A percentile compares a stretch with the other conserved stretches of the same genome.
These are phyloP conservation scores for Bombus vancouverensis DNA, from an alignment of 1,140 invertebrate species.

Conservation along the genomic window DNA sequence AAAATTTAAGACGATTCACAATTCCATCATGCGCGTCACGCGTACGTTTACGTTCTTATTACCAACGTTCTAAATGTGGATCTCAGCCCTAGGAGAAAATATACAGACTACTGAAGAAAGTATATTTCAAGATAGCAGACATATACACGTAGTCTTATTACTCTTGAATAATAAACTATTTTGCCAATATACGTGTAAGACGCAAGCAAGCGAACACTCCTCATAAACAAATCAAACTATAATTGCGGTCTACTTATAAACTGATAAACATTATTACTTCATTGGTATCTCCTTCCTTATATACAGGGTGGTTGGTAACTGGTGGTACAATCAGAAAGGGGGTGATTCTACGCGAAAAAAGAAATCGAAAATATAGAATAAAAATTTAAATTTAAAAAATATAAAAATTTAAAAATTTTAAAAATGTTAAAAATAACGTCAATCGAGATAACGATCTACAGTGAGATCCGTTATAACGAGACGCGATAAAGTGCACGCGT, in stretches of 20 bases:
- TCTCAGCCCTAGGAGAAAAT: not conserved
- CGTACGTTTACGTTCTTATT: too few species aligned
- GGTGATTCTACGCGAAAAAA: too few species aligned
- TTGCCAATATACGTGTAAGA: not conserved
- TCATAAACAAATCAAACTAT: not conserved
- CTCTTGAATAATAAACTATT: not conserved
- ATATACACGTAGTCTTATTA: too few species aligned
- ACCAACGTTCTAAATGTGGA: not conserved
- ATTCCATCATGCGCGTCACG: not conserved
- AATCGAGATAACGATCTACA: too few species aligned
- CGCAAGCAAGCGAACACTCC: not conserved
- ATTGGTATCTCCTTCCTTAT: not conserved
- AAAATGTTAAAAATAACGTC: too few species aligned
- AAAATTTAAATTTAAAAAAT: too few species aligned
- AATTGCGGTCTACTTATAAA: not conserved
- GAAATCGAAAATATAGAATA: too few species aligned
- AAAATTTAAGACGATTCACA: not conserved
- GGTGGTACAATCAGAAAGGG: too few species aligned
- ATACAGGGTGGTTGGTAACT: too few species aligned
- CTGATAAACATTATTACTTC: not conserved
- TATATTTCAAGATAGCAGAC: not conserved
- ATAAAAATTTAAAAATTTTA: too few species aligned
- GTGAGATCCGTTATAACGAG: too few species aligned
- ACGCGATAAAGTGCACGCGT: too few species aligned
- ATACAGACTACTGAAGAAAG: not conserved